Percentiles rank a stretch among this genome's conserved stretches.
Evolutionary conservation across 2,797 vertebrate species (phyloP).

Genomic region (Leptatherina wallacei): DNA sequence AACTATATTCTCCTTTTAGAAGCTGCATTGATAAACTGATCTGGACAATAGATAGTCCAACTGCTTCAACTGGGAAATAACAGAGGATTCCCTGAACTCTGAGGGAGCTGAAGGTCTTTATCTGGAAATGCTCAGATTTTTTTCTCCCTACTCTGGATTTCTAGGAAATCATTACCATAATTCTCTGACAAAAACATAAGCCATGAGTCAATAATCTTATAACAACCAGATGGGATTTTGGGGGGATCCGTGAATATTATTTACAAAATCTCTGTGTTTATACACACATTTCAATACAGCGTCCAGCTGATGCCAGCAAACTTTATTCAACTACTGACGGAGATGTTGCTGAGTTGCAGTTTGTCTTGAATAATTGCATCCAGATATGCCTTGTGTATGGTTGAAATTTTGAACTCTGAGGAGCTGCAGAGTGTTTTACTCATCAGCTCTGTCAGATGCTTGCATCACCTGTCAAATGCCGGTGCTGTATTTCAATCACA

Average conservation of each 20-base stretch:
- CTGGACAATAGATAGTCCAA: conserved; percentile 20
- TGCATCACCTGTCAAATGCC: conserved; percentile 67
- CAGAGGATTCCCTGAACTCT: conserved; percentile 48
- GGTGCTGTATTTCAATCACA: conserved; percentile 57
- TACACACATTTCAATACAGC: conserved; percentile 48
- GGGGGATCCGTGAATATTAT: conserved; percentile 58
- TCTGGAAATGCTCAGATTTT: conserved; percentile 58
- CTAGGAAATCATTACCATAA: conserved; percentile 78
- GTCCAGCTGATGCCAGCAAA: conserved; percentile 28
- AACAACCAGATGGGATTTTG: conserved; percentile 74
- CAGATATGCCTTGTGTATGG: conserved; percentile 25
- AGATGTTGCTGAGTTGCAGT: conserved; percentile 29
- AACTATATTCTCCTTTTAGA: conserved; percentile 21
- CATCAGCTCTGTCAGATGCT: conserved; percentile 55
- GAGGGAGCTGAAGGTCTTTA: conserved; percentile 60
- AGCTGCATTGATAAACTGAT: conserved; percentile 11
- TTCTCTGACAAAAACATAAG: conserved; percentile 70
- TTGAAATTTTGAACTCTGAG: conserved; percentile 37
- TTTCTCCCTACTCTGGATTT: conserved; percentile 57
- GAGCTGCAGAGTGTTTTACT: conserved; percentile 57
- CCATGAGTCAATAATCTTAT: conserved; percentile 68
- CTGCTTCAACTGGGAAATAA: conserved; percentile 38
- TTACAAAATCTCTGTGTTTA: conserved; percentile 64
- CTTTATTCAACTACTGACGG: conserved; percentile 51
- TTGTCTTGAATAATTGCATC: conserved; percentile 40